Percentiles rank a stretch among this genome's conserved stretches.
Evolutionary conservation across 1,140 invertebrate genomes (phyloP).

Genomic region (Drosophila aff.): DNA sequence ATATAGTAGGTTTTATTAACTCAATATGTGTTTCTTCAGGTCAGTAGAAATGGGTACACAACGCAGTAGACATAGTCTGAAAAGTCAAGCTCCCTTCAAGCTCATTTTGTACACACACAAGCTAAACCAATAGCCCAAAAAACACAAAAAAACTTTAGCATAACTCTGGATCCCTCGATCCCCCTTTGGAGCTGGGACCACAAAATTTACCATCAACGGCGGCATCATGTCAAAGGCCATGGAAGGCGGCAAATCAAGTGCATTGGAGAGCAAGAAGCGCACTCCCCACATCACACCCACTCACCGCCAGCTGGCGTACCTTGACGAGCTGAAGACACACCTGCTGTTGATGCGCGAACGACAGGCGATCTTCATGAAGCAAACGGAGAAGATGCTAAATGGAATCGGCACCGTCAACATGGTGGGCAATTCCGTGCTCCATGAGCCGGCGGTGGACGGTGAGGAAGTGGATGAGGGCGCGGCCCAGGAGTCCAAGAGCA

Average conservation of each 20-base stretch:
- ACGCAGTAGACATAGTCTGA: background rate
- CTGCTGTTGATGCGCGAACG: slow-evolving; percentile 51
- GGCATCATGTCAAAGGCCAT: slow-evolving; percentile 8
- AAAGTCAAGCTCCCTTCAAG: background rate
- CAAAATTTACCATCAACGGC: slow-evolving; percentile 37
- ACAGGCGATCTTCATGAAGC: slow-evolving; percentile 60
- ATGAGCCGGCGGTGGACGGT: background rate
- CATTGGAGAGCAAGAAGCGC: slow-evolving; percentile 1
- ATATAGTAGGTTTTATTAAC: background rate
- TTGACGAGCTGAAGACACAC: slow-evolving; percentile 67
- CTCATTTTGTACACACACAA: background rate
- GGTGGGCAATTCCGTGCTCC: background rate
- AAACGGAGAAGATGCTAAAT: slow-evolving; percentile 60
- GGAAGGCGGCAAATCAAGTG: slow-evolving; percentile 3
- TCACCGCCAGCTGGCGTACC: slow-evolving; percentile 59
- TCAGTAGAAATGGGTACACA: no score
- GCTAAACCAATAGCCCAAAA: slow-evolving; percentile 14
- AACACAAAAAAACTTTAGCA: background rate
- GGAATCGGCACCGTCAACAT: slow-evolving; percentile 38
- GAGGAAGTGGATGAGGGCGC: no score
- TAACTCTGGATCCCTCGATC: background rate
- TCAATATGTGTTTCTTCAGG: background rate
- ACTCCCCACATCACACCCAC: slow-evolving; percentile 30
- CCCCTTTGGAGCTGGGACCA: background rate
- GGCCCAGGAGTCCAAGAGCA: background rate